These are phyloP conservation scores for Phalacrocorax brasilianus DNA, from an alignment of 2,113 vertebrate species.

Conservation along the genomic window DNA sequence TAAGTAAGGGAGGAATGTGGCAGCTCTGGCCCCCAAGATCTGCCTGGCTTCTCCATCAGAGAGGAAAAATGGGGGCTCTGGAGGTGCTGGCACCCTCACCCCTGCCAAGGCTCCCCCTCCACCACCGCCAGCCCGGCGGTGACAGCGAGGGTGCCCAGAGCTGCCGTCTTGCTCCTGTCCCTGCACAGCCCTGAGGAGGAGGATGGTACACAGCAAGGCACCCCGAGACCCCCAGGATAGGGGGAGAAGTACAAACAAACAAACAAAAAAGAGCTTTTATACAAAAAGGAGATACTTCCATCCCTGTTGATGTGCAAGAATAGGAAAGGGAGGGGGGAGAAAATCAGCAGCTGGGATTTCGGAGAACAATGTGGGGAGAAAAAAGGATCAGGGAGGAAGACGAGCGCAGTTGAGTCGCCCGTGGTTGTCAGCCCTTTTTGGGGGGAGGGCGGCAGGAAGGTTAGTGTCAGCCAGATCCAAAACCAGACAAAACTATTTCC, in stretches of 20 bases:
- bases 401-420: background rate
- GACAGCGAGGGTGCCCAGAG: background rate
- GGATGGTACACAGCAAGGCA: background rate
- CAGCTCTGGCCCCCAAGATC: background rate
- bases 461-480: conserved; percentile 14
- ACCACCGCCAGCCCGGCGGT: background rate
- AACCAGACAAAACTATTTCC: conserved; percentile 48
- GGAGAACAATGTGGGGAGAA: background rate
- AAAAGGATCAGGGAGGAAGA: background rate
- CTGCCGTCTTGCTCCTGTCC: background rate
- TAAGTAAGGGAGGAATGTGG: background rate
- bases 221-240: too few species aligned
- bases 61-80: background rate
- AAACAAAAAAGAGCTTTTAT: background rate
- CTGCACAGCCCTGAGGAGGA: fast-evolving
- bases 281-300: background rate
- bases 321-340: background rate
- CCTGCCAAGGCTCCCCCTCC: background rate
- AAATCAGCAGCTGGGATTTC: background rate
- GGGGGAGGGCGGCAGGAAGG: background rate
- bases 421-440: background rate
- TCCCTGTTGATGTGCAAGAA: background rate
- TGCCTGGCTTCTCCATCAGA: background rate
- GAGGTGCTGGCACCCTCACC: background rate
- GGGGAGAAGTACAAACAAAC: background rate